Percentiles rank a stretch among this genome's conserved stretches.
Evolutionary conservation across 1,140 invertebrate species (phyloP).

Genomic region (Plutomurus gul): DNA sequence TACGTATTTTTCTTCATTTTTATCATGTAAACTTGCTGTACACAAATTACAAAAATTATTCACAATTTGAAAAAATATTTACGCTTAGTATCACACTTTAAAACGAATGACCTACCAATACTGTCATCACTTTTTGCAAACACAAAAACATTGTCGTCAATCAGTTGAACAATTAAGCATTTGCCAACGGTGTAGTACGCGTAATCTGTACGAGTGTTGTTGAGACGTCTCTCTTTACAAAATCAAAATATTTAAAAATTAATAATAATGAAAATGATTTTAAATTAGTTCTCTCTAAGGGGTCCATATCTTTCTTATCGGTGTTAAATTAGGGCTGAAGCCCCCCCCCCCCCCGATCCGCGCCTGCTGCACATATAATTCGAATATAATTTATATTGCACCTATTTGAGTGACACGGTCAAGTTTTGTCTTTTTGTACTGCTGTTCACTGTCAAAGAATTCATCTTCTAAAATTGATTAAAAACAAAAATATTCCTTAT

Average conservation of each 20-base stretch:
- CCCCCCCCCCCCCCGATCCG: no score
- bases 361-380: background rate
- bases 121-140: constrained; percentile 4
- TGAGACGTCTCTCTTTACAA: background rate
- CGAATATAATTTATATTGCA: background rate
- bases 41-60: no score
- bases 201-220: background rate
- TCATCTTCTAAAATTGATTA: background rate
- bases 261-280: background rate
- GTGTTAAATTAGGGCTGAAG: no score
- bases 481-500: no score
- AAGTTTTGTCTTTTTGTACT: background rate
- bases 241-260: background rate
- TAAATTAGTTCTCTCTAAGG: no score
- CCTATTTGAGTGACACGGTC: background rate
- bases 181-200: background rate
- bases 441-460: background rate
- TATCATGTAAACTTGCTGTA: no score
- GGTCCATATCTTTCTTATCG: no score
- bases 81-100: no score
- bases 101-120: background rate
- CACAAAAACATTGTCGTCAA: background rate
- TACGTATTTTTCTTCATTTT: no score
- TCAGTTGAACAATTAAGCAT: constrained; percentile 2
- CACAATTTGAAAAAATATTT: no score